Percentiles rank a stretch among this genome's conserved stretches.
These are phyloP conservation scores for Bradypodion pumilum DNA, from an alignment of 2,797 vertebrate genomes.

Conservation along the genomic window DNA sequence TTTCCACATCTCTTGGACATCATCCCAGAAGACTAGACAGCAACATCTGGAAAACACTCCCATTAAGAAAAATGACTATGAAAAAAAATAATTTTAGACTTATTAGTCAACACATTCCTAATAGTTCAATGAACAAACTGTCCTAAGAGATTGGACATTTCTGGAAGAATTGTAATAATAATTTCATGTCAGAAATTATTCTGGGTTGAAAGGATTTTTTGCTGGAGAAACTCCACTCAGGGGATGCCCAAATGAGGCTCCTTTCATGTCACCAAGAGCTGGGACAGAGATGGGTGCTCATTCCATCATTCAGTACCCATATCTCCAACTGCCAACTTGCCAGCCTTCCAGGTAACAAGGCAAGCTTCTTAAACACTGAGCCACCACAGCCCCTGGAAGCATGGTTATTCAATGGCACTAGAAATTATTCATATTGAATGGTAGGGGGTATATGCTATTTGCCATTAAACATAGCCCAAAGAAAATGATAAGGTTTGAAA, in stretches of 20 bases:
- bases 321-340: too few relatives aligned
- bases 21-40: constrained; percentile 73
- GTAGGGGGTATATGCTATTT: constrained; percentile 37
- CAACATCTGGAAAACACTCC: constrained; percentile 82
- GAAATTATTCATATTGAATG: constrained; percentile 35
- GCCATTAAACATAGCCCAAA: constrained; percentile 40
- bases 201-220: too few relatives aligned
- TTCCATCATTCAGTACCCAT: too few relatives aligned
- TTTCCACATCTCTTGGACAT: constrained; percentile 78
- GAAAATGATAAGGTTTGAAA: neutral
- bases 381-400: too few relatives aligned
- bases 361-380: too few relatives aligned
- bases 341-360: too few relatives aligned
- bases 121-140: constrained; percentile 75
- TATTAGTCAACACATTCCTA: constrained; percentile 74
- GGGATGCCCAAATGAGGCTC: too few relatives aligned
- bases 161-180: too few relatives aligned
- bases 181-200: too few relatives aligned
- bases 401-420: constrained; percentile 37
- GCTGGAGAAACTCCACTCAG: too few relatives aligned
- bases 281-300: too few relatives aligned
- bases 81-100: constrained; percentile 71
- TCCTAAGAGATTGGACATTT: constrained; percentile 61
- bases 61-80: constrained; percentile 77
- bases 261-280: too few relatives aligned